These are phyloP conservation scores for Brachypodius melanocephalos DNA, from an alignment of 2,113 vertebrate species.

Conservation along the genomic window DNA sequence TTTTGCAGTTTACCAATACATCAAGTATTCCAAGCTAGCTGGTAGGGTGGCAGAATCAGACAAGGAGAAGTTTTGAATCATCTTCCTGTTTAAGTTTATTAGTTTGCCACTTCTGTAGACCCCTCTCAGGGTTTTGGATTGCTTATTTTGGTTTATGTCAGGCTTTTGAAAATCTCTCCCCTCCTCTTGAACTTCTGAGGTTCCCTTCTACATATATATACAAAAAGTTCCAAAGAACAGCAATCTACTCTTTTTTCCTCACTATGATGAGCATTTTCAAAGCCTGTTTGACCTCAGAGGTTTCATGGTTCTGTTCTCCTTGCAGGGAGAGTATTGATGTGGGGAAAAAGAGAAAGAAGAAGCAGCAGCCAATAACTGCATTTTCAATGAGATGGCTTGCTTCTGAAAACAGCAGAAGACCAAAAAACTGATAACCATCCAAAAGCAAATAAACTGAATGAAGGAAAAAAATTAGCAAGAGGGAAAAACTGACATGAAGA, in stretches of 20 bases:
- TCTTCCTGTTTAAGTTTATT: not conserved
- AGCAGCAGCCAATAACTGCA: constrained; percentile 44
- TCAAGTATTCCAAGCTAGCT: not conserved
- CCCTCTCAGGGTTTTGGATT: not conserved
- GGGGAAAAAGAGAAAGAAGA: constrained; percentile 23
- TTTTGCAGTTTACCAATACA: not conserved
- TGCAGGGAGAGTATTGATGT: constrained; percentile 49
- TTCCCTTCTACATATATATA: not conserved
- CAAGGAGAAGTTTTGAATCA: not conserved
- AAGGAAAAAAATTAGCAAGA: constrained; percentile 13
- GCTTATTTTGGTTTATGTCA: not conserved
- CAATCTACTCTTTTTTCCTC: constrained; percentile 7
- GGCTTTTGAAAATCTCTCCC: not conserved
- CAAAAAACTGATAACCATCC: not conserved
- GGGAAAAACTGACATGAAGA: constrained; percentile 2
- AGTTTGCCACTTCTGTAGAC: not conserved
- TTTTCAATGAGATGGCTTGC: constrained; percentile 46
- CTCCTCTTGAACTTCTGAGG: not conserved
- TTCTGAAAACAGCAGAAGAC: constrained; percentile 51
- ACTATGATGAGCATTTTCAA: constrained; percentile 40
- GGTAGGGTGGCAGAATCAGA: not conserved
- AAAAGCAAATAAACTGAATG: constrained; percentile 42
- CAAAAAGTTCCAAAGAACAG: constrained; percentile 9
- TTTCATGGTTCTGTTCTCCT: constrained; percentile 42
- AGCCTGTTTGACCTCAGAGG: constrained; percentile 41